Base-by-base conservation (phyloP, 2,797 vertebrate species). In the Cynodonichthys magdalenae region DNA sequence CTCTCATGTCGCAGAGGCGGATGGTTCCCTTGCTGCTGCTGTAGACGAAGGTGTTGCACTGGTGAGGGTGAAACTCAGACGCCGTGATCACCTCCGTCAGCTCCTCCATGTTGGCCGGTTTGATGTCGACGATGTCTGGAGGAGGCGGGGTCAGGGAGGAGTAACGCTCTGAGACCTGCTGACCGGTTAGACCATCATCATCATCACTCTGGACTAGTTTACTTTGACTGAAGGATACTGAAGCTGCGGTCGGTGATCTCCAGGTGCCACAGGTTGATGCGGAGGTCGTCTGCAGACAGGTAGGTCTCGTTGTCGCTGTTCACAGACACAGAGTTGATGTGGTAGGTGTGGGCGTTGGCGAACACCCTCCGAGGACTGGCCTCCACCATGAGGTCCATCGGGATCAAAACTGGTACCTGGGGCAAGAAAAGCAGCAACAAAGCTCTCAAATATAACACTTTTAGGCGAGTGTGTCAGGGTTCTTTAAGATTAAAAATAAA, bases 21-120 rank as follows among this genome's bases (percentile, higher is more conserved):
- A 99, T 98, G 3, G 96, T 98, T 80, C 97, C 97, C 92, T 99
- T 99, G 87, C 97, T 99, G 93, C 97, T 99, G 95, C 97, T 99
- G 93, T 99, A 99, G 11, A 99, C 97, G 4, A 99, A 98, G 0
- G 95, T 98, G 88, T 97, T 98, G 75, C 97, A 99, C 90, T 97
- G 96, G 83, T 95, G 94, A 2, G 97, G 97, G 69, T 99, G 97
- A 80, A 99, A 99, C 91, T 99, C 97, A 0, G 96, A 96, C 0
- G 97, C 97, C 0, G 97, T 99, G 81, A 99, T 99, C 89, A 99
- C 97, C 91, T 99, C 97, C 0, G 97, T 99, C 49, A 99, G 92
- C 89, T 99, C 97, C 85, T 99, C 97, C 97, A 99, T 99, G 92
- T 99, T 99, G 90, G 96, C 94, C 45, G 97, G 97, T 79, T 99